Evolutionary conservation across 2,888 invertebrate species (phyloP), one percentile per base, ranked within the genome.

Genomic region (Acanthococcus lagerstroemiae): DNA sequence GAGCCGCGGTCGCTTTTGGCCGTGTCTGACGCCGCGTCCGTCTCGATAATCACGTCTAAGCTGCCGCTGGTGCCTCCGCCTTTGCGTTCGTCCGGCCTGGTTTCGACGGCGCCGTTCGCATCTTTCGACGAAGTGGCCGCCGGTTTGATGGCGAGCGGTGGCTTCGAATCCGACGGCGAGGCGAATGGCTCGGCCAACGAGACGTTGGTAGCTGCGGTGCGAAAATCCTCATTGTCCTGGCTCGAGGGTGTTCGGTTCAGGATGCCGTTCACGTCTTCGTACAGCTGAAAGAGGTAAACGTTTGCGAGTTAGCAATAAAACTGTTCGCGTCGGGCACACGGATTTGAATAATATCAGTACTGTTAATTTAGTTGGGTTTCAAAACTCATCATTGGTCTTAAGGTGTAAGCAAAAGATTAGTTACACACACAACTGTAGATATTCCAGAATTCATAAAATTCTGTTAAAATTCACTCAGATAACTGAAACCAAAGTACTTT

Each of bases 261-360:
- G 68, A 77, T 74, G 56, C 69, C 70, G 67, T 71, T 70, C 48
- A 77, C 76, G 70, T 78, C 77, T 61, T 73, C 73, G 66, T 76
- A 77, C 56, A 78, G 72, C 77, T 77, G 69, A 56, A 68, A 70
- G 22, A 66, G 67, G 67, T 63, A 55, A 26, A 30, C 30, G 63
- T 17, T 37, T 25, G 26, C 4, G 48, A 37, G 12, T 37, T 37
- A 37, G 1, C n/a, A n/a, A n/a, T n/a, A n/a, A n/a, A n/a, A n/a
- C n/a, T n/a, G n/a, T 37, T 3, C 12, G 3, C 37, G 37, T 37
- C 37, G 37, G 37, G 17, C 17, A 50, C n/a, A n/a, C n/a, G n/a
- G n/a, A n/a, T n/a, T n/a, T n/a, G n/a, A n/a, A n/a, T n/a, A n/a
- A n/a, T n/a, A n/a, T n/a, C n/a, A n/a, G n/a, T n/a, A n/a, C n/a